Base-by-base conservation (phyloP, 2,888 invertebrate species). In the Athrips mouffetella region DNA sequence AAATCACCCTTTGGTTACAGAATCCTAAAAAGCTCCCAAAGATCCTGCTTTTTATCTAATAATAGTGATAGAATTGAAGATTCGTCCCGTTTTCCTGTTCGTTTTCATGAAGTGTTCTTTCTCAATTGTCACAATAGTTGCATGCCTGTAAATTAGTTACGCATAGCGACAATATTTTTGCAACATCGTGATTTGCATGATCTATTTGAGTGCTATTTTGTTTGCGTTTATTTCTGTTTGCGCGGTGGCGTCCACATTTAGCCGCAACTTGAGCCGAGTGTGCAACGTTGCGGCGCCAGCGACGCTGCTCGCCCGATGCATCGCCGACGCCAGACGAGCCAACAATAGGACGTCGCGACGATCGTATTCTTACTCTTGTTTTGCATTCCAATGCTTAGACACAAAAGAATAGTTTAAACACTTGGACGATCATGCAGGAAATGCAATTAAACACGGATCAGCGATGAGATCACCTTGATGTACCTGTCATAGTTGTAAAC, bases 181-280 rank as follows among this genome's bases (percentile, higher is more conserved):
- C 16, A 33, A 33, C 33, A 8, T 8, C n/a, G 33, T 33, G 27
- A 27, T 41, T 15, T 15, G 13, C 27, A n/a, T n/a, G 23, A 23
- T 40, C n/a, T 35, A 35, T 18, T 44, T 67, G 58, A 59, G 54
- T 60, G 64, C 71, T 73, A 70, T 71, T n/a, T 75, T 77, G 67
- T 77, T 78, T 80, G 74, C 70, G 73, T 79, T 80, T 80, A 77
- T 80, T 80, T 83, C 67, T 78, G 80, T 73, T 62, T 73, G 72
- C 69, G 73, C 61, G 70, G 70, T 63, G 65, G 70, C 60, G 71
- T 76, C 79, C 77, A 67, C 72, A 75, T 85, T 80, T 86, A 86
- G 84, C 70, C 66, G 82, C 79, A 84, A 84, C 78, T 76, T 76
- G 82, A 84, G 82, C 70, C 67, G 70, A 57, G 57, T 58, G 37